Base-by-base conservation (phyloP, 2,888 invertebrate genomes). In the Seira sanloemensis region DNA sequence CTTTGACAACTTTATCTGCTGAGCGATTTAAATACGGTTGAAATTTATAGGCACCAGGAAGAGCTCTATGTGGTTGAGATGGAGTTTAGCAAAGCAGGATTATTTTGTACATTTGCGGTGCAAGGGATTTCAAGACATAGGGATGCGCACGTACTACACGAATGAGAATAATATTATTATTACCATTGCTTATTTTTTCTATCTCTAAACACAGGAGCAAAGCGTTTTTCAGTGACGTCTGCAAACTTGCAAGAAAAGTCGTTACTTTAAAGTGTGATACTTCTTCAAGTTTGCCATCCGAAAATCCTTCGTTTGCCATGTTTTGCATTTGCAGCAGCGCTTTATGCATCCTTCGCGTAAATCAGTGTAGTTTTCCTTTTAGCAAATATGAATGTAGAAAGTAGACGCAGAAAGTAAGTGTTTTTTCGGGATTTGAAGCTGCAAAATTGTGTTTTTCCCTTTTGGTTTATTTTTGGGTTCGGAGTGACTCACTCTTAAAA, bases 391-490 rank as follows among this genome's bases (percentile, higher is more conserved):
- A n/a, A n/a, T n/a, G n/a, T n/a, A n/a, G n/a, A n/a, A n/a, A n/a
- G n/a, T n/a, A n/a, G n/a, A n/a, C n/a, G n/a, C 5, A 37, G 37
- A 37, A 4, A 37, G 12, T 7, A 58, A 58, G 18, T 58, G 18
- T n/a, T n/a, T 9, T 18, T 58, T 58, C n/a, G 18, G 58, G 2
- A 18, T 58, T n/a, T 58, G 58, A 58, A 58, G 18, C 37, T 37
- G 37, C 37, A 37, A 37, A n/a, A 5, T 37, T 37, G 37, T 37
- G 37, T 37, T 37, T 37, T 37, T 68, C 67, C 54, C 26, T 26
- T 16, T 69, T 46, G 83, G 79, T 85, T 85, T 85, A 85, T 85
- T 85, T 85, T 85, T 85, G 85, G 85, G 80, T 78, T 81, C 46
- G 19, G 71, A 58, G 66, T 85, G 85, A 85, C 75, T 85, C 85